Evolutionary conservation across 2,888 invertebrate genomes (phyloP).

Genomic region (Limnephilus auricula): DNA sequence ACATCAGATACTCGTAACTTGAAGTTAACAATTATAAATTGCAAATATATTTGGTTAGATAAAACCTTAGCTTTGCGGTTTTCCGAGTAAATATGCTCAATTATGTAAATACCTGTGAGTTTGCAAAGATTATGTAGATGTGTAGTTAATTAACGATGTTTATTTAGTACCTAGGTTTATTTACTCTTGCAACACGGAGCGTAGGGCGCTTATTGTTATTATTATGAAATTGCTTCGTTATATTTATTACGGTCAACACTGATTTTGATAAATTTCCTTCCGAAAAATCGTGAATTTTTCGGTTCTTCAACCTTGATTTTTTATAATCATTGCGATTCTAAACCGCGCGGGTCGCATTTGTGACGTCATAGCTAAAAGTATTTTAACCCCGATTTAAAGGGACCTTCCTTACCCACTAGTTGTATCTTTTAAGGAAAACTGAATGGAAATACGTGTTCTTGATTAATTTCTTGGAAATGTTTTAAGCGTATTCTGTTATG

Average conservation of each 20-base stretch:
- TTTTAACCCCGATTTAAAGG: not conserved
- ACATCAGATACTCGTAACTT: constrained; percentile 33
- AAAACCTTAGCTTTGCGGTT: constrained; percentile 30
- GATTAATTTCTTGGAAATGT: not conserved
- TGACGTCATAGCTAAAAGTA: not conserved
- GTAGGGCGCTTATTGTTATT: not conserved
- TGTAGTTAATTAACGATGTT: constrained; percentile 13
- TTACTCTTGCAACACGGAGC: not conserved
- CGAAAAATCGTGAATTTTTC: not conserved
- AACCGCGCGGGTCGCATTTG: not conserved
- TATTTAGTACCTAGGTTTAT: not conserved
- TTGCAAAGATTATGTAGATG: constrained; percentile 23
- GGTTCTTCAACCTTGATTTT: not conserved
- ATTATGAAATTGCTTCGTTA: not conserved
- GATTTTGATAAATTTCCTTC: not conserved
- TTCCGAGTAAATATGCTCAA: constrained; percentile 20
- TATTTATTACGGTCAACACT: not conserved
- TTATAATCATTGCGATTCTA: not conserved
- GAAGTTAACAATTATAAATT: constrained; percentile 47
- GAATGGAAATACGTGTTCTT: not conserved
- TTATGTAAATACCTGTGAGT: constrained; percentile 27
- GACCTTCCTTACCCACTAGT: not conserved
- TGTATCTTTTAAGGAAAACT: not conserved
- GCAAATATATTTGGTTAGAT: not conserved
- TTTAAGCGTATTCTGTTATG: not conserved